Evolutionary conservation across 2,113 vertebrate genomes (phyloP).

Genomic region (Abramis brama): DNA sequence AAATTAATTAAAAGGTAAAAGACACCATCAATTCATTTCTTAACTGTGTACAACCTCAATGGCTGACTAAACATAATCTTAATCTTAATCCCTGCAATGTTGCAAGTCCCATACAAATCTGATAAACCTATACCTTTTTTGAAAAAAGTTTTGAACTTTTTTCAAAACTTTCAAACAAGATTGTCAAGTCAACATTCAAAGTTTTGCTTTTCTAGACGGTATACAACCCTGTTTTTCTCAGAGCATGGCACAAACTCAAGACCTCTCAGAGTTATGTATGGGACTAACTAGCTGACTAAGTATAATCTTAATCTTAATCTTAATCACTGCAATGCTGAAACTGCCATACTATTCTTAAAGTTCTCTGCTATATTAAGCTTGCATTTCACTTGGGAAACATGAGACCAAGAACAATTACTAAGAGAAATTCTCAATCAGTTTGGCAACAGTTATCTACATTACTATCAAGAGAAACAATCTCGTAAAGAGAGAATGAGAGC

Average conservation of each 20-base stretch:
- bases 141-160: no score
- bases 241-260: background rate
- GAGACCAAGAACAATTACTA: background rate
- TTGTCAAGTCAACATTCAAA: no score
- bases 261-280: background rate
- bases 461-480: constrained; percentile 20
- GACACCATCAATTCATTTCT: background rate
- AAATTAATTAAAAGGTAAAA: background rate
- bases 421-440: background rate
- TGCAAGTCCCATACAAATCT: no score
- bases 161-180: no score
- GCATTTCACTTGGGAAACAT: background rate
- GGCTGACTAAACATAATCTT: no score
- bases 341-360: background rate
- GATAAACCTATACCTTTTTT: no score
- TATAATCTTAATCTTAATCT: constrained; percentile 15
- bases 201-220: background rate
- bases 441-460: background rate
- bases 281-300: background rate
- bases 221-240: background rate
- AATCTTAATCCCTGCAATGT: no score
- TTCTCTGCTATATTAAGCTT: background rate
- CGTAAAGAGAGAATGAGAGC: background rate
- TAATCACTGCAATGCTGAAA: background rate
- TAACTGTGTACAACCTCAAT: background rate